Percentiles rank a stretch among this genome's conserved stretches.
phyloP scores from a whole-genome alignment of 2,113 vertebrate species.

The Zosterops lateralis region DNA sequence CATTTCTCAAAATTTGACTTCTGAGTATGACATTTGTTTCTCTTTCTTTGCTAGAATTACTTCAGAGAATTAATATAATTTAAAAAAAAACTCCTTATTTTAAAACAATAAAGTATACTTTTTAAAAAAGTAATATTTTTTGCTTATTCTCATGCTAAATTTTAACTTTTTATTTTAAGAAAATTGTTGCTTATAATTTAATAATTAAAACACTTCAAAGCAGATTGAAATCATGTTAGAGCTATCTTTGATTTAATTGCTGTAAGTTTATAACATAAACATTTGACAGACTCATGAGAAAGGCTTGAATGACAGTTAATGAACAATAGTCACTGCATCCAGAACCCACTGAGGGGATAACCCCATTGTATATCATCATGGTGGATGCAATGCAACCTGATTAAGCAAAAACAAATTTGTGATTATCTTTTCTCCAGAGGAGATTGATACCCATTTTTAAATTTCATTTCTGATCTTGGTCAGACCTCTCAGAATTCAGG shows the following conservation, averaged over 20 bases:
- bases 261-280: background rate
- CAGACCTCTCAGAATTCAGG: background rate
- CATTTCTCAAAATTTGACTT: background rate
- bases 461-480: background rate
- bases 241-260: background rate
- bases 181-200: background rate
- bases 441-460: background rate
- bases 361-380: no score
- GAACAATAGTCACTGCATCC: background rate
- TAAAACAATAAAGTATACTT: background rate
- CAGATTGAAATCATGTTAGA: background rate
- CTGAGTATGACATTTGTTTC: background rate
- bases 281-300: background rate
- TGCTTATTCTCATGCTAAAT: background rate
- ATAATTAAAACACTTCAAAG: background rate
- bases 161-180: background rate
- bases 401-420: background rate
- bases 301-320: background rate
- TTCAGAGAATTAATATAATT: background rate
- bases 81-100: background rate
- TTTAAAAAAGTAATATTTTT: background rate
- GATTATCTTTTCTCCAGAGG: background rate
- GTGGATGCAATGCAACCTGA: background rate
- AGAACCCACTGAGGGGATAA: background rate
- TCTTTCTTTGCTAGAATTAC: background rate